Evolutionary conservation across 2,797 vertebrate genomes (phyloP), one percentile per base, ranked within the genome.

Genomic region (Halcyon smyrnensis): DNA sequence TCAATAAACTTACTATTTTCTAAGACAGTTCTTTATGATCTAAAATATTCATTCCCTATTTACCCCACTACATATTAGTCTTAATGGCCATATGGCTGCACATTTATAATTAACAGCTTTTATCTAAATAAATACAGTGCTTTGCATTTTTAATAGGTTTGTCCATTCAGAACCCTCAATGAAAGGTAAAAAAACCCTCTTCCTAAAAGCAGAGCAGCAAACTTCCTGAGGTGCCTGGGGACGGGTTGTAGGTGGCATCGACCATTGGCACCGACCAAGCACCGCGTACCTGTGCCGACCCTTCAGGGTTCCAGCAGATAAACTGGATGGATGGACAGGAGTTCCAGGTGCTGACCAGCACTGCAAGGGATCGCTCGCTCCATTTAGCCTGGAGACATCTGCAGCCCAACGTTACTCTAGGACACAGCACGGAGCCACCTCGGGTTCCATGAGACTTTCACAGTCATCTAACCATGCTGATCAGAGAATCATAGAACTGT

Each of bases 31-130:
- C 96, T 97, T 97, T 96, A 97, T 97, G 96, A 81, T 69, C 96
- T 94, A 92, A 87, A 93, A 87, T 78, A 91, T 84, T 97, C 79
- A 89, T 96, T 97, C 73, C 65, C n/a, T 95, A 63, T 76, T 85
- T 89, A 94, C 88, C 60, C 63, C 86, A 83, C 53, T 78, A 86
- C 3, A 2, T 62, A 37, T 68, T 81, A 90, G 90, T 75, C 81
- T 62, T 92, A 93, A 71, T 81, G 84, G 94, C 92, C 96, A 97
- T 97, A 98, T 96, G 96, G 83, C 76, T 77, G 12, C 88, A 93
- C 86, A 97, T 98, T 96, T 97, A 98, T 98, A 98, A 98, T 98
- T 97, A 98, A 98, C 92, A 94, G 79, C 65, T 97, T 94, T 95
- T 90, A 93, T 85, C 86, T 89, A 90, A 97, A 96, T 94, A 96